Percentiles rank a stretch among this genome's conserved stretches.
These are phyloP conservation scores for Harmothoe impar DNA, from an alignment of 2,888 invertebrate genomes.

Conservation along the genomic window DNA sequence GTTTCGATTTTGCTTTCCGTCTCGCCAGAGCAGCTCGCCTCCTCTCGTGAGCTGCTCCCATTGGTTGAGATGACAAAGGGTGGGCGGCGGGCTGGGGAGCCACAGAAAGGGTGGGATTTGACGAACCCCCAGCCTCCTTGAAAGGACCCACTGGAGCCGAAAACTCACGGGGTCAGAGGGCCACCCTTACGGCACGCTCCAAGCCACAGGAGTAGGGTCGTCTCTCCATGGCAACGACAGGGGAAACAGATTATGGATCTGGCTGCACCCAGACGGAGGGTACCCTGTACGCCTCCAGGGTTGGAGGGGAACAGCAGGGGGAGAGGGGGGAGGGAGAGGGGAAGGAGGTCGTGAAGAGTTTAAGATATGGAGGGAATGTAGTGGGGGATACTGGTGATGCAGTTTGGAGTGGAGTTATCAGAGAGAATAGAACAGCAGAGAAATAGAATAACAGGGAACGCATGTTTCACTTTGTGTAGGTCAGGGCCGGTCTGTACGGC, in stretches of 20 bases:
- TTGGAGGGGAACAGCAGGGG: neutral
- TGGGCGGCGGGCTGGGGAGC: neutral
- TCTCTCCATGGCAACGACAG: constrained; percentile 31
- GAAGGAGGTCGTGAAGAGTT: neutral
- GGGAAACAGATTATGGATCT: constrained; percentile 33
- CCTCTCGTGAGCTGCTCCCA: neutral
- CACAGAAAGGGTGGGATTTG: neutral
- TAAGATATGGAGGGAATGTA: neutral
- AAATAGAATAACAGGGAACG: no score
- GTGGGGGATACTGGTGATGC: neutral
- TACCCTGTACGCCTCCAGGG: neutral
- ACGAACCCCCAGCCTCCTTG: constrained; percentile 14
- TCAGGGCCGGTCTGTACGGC: no score
- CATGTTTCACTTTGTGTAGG: no score
- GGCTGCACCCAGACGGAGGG: neutral
- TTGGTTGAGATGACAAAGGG: neutral
- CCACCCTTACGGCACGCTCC: neutral
- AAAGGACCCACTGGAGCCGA: constrained; percentile 42
- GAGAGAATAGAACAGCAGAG: no score
- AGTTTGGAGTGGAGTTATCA: neutral
- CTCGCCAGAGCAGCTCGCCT: neutral
- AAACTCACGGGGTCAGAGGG: constrained; percentile 26
- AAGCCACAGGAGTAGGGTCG: neutral
- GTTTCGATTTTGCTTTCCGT: constrained; percentile 41
- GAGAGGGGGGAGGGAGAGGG: neutral